phyloP scores from a whole-genome alignment of 1,140 invertebrate genomes.

The Drosophila athabasca region DNA sequence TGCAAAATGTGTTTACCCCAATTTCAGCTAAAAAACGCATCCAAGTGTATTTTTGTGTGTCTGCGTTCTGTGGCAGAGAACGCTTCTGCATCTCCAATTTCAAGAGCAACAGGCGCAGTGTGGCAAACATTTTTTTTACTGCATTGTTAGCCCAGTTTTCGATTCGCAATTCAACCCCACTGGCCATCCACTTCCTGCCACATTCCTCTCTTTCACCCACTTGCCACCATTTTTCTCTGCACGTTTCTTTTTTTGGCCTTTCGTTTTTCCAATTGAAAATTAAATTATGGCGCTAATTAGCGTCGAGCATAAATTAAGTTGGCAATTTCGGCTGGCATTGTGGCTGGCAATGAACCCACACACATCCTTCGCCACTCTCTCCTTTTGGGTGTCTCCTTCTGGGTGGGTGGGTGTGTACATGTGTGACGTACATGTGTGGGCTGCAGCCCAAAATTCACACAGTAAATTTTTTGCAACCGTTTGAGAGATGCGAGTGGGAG shows the following conservation, averaged over 20 bases:
- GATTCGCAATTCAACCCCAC: background rate
- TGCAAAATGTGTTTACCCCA: too few species aligned
- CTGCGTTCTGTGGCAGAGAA: too few species aligned
- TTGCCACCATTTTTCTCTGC: background rate
- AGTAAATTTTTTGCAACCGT: constrained; percentile 53
- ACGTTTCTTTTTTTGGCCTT: constrained; percentile 1
- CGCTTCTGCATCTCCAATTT: too few species aligned
- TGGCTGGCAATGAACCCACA: constrained; percentile 51
- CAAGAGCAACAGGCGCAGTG: too few species aligned
- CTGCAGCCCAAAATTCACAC: constrained; percentile 59
- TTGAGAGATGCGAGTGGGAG: background rate
- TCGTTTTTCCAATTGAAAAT: constrained; percentile 57
- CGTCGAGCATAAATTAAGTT: constrained; percentile 70
- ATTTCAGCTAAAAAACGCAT: too few species aligned
- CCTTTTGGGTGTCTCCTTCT: background rate
- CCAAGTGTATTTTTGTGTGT: too few species aligned
- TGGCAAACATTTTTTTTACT: constrained; percentile 3
- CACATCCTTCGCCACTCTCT: constrained; percentile 5
- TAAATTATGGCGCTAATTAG: constrained; percentile 79
- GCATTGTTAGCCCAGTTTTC: constrained; percentile 25
- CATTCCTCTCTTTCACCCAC: background rate
- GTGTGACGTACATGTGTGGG: background rate
- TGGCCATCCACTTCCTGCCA: too few species aligned
- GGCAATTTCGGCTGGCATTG: constrained; percentile 75
- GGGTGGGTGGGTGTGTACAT: constrained; percentile 29